Evolutionary conservation across 1,140 invertebrate species (phyloP).

Genomic region (Drosophila ironensis): DNA sequence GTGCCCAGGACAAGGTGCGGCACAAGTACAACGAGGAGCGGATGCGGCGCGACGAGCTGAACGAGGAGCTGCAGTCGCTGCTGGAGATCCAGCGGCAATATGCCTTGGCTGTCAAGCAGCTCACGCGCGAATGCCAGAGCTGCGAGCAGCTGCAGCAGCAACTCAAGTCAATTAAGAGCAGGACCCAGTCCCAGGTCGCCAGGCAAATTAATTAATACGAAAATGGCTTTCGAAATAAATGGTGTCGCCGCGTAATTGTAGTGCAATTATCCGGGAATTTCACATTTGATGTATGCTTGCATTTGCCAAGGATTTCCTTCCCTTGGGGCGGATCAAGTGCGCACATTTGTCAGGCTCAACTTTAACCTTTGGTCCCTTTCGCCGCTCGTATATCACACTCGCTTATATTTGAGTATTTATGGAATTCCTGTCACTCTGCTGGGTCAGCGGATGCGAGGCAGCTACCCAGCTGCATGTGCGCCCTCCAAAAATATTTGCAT

Average conservation of each 20-base stretch:
- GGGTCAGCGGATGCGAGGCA: slow-evolving; percentile 23
- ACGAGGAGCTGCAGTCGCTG: slow-evolving; percentile 87
- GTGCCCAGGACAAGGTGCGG: slow-evolving; percentile 90
- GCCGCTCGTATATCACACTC: slow-evolving; percentile 41
- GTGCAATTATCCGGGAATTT: slow-evolving; percentile 8
- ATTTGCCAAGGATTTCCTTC: slow-evolving; percentile 20
- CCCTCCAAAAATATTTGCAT: slow-evolving; percentile 62
- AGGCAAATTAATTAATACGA: slow-evolving; percentile 19
- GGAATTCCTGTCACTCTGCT: slow-evolving; percentile 31
- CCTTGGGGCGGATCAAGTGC: slow-evolving; percentile 45
- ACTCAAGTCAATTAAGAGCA: slow-evolving; percentile 71
- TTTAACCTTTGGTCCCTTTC: slow-evolving; percentile 58
- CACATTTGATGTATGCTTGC: background rate
- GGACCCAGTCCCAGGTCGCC: slow-evolving; percentile 25
- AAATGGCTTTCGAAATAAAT: slow-evolving; percentile 43
- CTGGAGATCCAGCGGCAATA: slow-evolving; percentile 93
- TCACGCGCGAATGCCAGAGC: slow-evolving; percentile 88
- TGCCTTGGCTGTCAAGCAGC: slow-evolving; percentile 91
- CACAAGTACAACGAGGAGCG: slow-evolving; percentile 87
- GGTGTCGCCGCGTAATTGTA: slow-evolving; percentile 8
- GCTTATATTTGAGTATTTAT: slow-evolving; percentile 59
- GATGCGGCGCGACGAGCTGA: slow-evolving; percentile 87
- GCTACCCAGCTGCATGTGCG: slow-evolving; percentile 27
- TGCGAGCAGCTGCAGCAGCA: slow-evolving; percentile 84
- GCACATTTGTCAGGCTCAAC: slow-evolving; percentile 68